Evolutionary conservation across 2,797 vertebrate genomes (phyloP), one percentile per base, ranked within the genome.

Genomic region (Xyrichtys novacula): DNA sequence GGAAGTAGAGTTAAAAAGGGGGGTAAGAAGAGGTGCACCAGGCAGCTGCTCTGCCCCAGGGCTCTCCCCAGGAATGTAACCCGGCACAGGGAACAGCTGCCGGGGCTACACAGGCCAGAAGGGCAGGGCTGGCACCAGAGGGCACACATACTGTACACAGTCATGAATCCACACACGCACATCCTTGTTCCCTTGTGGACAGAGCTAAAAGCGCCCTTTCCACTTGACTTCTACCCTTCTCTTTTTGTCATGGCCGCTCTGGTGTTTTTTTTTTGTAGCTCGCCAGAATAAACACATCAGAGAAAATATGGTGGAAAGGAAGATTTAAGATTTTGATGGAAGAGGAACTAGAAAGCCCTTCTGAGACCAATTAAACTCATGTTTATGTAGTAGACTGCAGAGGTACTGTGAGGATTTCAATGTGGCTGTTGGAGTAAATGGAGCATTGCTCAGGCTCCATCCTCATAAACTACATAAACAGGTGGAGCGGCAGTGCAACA

Each of bases 31-130:
- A 87, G 84, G 84, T 81, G 75, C 79, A 85, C 64, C 59, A 80
- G 79, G 87, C 91, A 93, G 91, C 91, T 92, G 91, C 91, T 90
- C 78, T 86, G 88, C 91, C 87, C 84, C 85, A 82, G 87, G 89
- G 90, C 89, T 90, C 90, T 90, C 88, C 90, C 89, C 88, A 89
- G 89, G 90, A 92, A 92, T 92, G 89, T 87, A 86, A 81, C 85
- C 85, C 85, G 78, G 85, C 32, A 12, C 63, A 71, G 53, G 68
- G 71, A 86, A 90, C 91, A 93, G 91, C 91, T 92, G 90, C 90
- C 39, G 80, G 80, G 88, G 71, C 76, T 70, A 63, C 66, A 7
- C 61, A 62, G 86, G 81, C 82, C 77, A 84, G 64, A 79, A 88
- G 85, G 84, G 76, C 82, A 88, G 67, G 62, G 71, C 80, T 83